Evolutionary conservation across 2,797 vertebrate genomes (phyloP).

Genomic region (Dallia pectoralis): DNA sequence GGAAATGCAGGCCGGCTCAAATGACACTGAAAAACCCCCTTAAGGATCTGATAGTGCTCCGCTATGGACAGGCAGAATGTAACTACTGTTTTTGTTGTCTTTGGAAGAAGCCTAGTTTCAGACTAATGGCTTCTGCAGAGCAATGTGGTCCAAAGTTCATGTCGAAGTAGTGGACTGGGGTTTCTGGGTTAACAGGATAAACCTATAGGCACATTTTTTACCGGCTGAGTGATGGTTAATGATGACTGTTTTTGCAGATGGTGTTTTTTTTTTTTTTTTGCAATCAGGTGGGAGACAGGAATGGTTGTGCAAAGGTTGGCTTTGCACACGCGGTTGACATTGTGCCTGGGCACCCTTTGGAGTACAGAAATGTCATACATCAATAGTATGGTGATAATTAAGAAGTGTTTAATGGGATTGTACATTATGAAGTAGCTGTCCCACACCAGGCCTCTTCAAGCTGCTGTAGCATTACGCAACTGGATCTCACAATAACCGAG

Average conservation of each 20-base stretch:
- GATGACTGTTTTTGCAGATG: not conserved
- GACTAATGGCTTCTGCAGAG: slow-evolving; percentile 46
- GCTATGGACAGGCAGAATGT: slow-evolving; percentile 39
- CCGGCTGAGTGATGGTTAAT: not conserved
- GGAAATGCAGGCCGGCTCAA: slow-evolving; percentile 67
- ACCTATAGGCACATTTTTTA: not conserved
- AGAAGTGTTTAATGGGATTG: too few species aligned
- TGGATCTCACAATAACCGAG: not conserved
- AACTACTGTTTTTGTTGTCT: slow-evolving; percentile 52
- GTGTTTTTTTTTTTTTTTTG: not conserved
- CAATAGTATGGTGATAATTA: too few species aligned
- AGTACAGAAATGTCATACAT: too few species aligned
- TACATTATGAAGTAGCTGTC: not conserved
- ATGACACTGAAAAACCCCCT: slow-evolving; percentile 50
- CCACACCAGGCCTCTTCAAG: slow-evolving; percentile 21
- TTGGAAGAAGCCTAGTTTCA: slow-evolving; percentile 43
- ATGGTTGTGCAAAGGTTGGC: too few species aligned
- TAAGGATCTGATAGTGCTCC: slow-evolving; percentile 58
- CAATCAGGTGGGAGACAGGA: too few species aligned
- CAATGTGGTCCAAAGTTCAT: slow-evolving; percentile 2
- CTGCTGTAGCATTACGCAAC: slow-evolving; percentile 1
- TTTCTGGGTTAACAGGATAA: slow-evolving; percentile 17
- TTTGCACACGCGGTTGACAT: too few species aligned
- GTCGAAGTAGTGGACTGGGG: not conserved
- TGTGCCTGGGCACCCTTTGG: too few species aligned